Evolutionary conservation across 2,113 vertebrate genomes (phyloP).

Genomic region (Dryoscopus gambensis): DNA sequence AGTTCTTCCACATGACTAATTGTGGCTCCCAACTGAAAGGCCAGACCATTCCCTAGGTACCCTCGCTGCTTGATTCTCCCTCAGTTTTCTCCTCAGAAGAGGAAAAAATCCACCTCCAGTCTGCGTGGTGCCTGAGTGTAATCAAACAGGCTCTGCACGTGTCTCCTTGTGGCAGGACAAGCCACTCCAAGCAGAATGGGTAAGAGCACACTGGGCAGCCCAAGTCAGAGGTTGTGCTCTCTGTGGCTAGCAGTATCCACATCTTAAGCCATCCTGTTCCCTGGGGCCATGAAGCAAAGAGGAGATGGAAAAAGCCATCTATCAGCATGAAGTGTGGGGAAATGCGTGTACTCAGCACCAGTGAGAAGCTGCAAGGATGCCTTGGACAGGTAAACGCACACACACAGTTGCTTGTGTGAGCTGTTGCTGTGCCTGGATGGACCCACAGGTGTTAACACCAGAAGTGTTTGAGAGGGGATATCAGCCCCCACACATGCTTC

Average conservation of each 20-base stretch:
- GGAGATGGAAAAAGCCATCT: background rate
- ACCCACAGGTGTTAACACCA: background rate
- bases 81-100: background rate
- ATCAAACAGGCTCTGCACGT: rapidly evolving
- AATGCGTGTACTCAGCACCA: background rate
- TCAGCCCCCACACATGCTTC: rapidly evolving
- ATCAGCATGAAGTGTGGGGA: background rate
- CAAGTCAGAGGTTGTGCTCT: background rate
- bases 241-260: background rate
- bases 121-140: rapidly evolving
- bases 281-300: background rate
- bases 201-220: background rate
- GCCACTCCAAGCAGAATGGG: background rate
- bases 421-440: background rate
- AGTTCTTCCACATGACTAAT: background rate
- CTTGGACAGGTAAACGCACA: background rate
- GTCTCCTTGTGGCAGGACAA: background rate
- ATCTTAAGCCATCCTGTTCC: background rate
- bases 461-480: background rate
- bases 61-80: background rate
- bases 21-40: background rate
- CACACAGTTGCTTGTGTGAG: background rate
- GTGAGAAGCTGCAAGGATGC: background rate
- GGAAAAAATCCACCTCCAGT: background rate
- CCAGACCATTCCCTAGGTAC: background rate